These are phyloP conservation scores for Enteromius fasciolatus DNA, from an alignment of 2,797 vertebrate genomes.

Conservation along the genomic window DNA sequence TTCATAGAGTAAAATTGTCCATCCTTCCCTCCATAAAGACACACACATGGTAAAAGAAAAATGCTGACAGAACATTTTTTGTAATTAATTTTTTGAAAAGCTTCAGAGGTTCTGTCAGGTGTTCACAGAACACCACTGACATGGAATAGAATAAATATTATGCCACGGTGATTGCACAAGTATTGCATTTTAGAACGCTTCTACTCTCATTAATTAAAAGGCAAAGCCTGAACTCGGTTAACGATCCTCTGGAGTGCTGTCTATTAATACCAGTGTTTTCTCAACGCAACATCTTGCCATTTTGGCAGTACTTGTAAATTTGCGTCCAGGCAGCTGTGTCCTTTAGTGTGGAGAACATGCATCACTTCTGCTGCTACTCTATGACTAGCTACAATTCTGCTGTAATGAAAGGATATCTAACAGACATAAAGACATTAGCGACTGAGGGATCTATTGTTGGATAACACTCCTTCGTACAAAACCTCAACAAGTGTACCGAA, in stretches of 20 bases:
- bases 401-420: conserved; percentile 36
- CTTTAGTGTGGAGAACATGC: conserved; percentile 49
- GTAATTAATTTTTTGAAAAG: not conserved
- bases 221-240: conserved; percentile 51
- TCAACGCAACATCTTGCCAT: conserved; percentile 53
- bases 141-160: conserved; percentile 42
- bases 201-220: conserved; percentile 56
- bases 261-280: conserved; percentile 47
- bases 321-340: conserved; percentile 53
- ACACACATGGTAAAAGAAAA: not conserved
- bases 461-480: conserved; percentile 12
- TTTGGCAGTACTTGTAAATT: conserved; percentile 52
- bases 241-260: conserved; percentile 53
- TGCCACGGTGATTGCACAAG: conserved; percentile 42
- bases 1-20: not conserved
- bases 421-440: conserved; percentile 25
- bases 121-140: conserved; percentile 18
- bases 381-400: conserved; percentile 39
- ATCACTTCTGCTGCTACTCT: conserved; percentile 43
- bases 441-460: conserved; percentile 50
- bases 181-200: conserved; percentile 14
- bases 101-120: conserved; percentile 26
- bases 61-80: not conserved
- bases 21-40: not conserved
- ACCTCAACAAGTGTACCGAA: conserved; percentile 10